A percentile compares a stretch with the other conserved stretches of the same genome.
Conservation (phyloP, 2,888 invertebrate genomes). For the Himalopsyche kuldschensis region DNA sequence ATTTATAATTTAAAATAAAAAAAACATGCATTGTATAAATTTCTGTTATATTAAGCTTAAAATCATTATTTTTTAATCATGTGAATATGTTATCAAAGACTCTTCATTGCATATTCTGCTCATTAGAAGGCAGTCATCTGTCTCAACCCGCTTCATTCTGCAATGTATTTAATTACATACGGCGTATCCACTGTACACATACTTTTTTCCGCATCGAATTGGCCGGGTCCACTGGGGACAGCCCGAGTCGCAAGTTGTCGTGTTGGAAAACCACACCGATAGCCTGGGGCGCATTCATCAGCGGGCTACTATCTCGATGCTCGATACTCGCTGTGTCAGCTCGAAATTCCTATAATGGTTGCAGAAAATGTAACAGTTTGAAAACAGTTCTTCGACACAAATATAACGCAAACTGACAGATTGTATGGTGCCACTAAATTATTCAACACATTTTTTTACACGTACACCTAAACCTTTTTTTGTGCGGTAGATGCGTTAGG, state of each 20-base stretch:
- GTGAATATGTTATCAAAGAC: too few species aligned
- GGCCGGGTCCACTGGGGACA: neutral
- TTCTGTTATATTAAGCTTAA: too few species aligned
- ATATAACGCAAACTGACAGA: too few species aligned
- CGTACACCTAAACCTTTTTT: too few species aligned
- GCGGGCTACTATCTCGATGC: conserved; percentile 18
- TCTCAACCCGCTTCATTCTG: neutral
- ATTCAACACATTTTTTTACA: too few species aligned
- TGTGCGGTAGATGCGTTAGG: too few species aligned
- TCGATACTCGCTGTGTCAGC: conserved; percentile 29
- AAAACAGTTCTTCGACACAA: neutral
- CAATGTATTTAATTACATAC: conserved; percentile 17
- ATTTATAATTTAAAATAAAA: too few species aligned
- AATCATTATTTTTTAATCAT: too few species aligned
- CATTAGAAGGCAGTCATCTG: neutral
- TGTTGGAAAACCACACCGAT: conserved; percentile 13
- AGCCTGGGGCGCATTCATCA: conserved; percentile 29
- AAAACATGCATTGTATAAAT: too few species aligned
- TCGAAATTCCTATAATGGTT: conserved; percentile 15
- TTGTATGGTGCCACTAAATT: too few species aligned
- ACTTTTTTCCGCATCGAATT: conserved; percentile 1
- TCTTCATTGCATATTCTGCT: too few species aligned
- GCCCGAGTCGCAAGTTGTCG: neutral
- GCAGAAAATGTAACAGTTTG: neutral
- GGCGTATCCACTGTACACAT: conserved; percentile 1